phyloP scores from a whole-genome alignment of 2,888 invertebrate species.

The Xanthorhoe designata region DNA sequence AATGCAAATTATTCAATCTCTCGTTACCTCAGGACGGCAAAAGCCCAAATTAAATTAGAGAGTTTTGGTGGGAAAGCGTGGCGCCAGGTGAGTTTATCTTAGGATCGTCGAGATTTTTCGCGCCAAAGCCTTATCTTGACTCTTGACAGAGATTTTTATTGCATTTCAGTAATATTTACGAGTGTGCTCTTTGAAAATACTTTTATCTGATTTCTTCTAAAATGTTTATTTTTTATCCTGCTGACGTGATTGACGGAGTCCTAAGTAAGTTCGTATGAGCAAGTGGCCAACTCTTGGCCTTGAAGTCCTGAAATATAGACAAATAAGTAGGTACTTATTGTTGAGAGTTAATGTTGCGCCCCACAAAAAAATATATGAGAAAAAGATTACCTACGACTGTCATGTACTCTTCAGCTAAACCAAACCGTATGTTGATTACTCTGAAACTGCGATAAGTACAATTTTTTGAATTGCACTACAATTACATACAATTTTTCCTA shows the following conservation, averaged over 20 bases:
- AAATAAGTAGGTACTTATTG: background rate
- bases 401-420: no score
- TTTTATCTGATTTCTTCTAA: background rate
- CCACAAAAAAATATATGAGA: no score
- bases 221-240: background rate
- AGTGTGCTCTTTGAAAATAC: background rate
- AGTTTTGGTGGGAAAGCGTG: constrained; percentile 28
- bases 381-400: no score
- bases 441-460: no score
- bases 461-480: no score
- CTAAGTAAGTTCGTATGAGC: no score
- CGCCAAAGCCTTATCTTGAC: constrained; percentile 17
- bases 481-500: no score
- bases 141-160: constrained; percentile 13
- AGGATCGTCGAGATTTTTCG: constrained; percentile 26
- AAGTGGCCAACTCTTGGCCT: no score
- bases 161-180: constrained; percentile 3
- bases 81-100: constrained; percentile 31
- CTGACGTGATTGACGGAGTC: no score
- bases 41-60: constrained; percentile 35
- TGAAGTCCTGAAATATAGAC: no score
- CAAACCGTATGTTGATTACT: no score
- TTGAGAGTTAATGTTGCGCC: no score
- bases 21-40: constrained; percentile 20
- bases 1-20: constrained; percentile 38